Evolutionary conservation across 2,797 vertebrate genomes (phyloP).

Genomic region (Eupleurogrammus muticus): DNA sequence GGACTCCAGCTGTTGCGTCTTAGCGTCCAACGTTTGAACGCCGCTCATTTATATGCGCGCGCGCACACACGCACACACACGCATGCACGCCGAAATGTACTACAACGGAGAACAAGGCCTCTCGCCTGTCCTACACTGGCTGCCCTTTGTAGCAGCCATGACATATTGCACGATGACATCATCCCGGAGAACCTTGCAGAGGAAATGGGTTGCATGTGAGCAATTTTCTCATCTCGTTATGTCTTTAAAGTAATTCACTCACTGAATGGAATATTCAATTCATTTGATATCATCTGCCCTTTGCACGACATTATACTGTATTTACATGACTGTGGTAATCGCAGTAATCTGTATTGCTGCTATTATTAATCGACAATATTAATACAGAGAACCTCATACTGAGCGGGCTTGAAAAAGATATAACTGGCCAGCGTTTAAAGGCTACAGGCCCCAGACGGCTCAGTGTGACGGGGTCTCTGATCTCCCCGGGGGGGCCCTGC

Average conservation of each 20-base stretch:
- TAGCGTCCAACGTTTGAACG: constrained; percentile 47
- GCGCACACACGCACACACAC: constrained; percentile 5
- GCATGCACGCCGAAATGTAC: not conserved
- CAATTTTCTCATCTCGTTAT: not conserved
- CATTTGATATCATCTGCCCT: not conserved
- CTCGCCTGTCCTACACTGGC: not conserved
- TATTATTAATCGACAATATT: constrained; percentile 14
- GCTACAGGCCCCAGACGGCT: constrained; percentile 26
- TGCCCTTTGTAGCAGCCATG: not conserved
- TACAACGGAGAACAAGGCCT: not conserved
- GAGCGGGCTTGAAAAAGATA: constrained; percentile 48
- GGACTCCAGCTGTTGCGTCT: constrained; percentile 71
- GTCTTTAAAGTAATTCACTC: not conserved
- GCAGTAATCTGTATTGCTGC: too few species aligned
- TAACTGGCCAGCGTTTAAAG: constrained; percentile 59
- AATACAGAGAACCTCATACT: too few species aligned
- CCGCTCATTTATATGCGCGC: constrained; percentile 29
- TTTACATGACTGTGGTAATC: constrained; percentile 5
- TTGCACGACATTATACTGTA: constrained; percentile 10
- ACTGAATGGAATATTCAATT: constrained; percentile 9
- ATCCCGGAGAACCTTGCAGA: constrained; percentile 22
- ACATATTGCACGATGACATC: constrained; percentile 28
- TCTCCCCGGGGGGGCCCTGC: constrained; percentile 49
- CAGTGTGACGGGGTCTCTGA: constrained; percentile 44
- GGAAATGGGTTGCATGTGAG: constrained; percentile 6